Evolutionary conservation across 2,888 invertebrate species (phyloP).

Genomic region (Limnephilus rhombicus): DNA sequence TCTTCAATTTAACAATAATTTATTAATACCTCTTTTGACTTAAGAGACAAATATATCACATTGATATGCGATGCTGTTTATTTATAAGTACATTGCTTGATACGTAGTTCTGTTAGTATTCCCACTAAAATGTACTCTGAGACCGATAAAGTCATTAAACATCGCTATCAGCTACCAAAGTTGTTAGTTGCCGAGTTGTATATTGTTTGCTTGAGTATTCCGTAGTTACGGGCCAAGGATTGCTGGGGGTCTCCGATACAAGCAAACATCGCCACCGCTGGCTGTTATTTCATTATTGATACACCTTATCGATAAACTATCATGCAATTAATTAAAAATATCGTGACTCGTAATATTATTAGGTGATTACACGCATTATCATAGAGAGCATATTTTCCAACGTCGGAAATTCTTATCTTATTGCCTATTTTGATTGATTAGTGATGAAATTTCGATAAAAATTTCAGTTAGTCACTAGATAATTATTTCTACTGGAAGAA

Average conservation of each 20-base stretch:
- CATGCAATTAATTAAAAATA: not conserved
- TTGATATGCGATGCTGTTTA: not conserved
- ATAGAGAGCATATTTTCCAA: not conserved
- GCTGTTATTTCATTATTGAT: not conserved
- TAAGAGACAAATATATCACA: not conserved
- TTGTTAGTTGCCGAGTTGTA: not conserved
- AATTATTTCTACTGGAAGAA: no score
- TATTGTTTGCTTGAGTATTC: not conserved
- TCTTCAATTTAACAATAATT: not conserved
- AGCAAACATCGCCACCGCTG: not conserved
- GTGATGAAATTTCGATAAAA: not conserved
- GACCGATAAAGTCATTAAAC: not conserved
- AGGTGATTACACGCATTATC: not conserved
- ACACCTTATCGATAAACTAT: not conserved
- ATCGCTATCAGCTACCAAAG: not conserved
- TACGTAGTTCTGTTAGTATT: not conserved
- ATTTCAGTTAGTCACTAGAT: not conserved
- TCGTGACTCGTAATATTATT: not conserved
- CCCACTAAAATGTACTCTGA: not conserved
- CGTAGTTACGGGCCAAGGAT: slow-evolving; percentile 8
- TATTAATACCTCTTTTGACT: not conserved
- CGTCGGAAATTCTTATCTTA: not conserved
- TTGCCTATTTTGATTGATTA: not conserved
- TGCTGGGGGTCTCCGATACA: slow-evolving; percentile 22
- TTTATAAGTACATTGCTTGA: not conserved